phyloP scores from a whole-genome alignment of 2,113 vertebrate species.

The Morone chrysops region DNA sequence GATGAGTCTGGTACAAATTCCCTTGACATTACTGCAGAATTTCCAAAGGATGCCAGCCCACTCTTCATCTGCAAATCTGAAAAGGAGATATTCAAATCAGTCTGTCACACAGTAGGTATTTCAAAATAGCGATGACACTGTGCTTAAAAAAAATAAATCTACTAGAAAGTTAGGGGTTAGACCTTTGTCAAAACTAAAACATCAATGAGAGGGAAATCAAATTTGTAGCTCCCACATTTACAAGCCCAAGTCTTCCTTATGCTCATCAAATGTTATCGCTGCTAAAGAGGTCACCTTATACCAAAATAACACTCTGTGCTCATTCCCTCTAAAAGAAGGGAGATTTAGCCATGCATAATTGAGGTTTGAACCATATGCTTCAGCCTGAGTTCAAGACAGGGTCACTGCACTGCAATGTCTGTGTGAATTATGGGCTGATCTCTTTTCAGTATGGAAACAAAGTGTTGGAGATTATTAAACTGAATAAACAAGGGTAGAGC shows the following conservation, averaged over 20 bases:
- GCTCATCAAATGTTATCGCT: conserved; percentile 48
- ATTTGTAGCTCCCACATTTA: conserved; percentile 24
- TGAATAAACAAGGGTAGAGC: neutral
- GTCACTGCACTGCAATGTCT: conserved; percentile 43
- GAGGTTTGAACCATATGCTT: conserved; percentile 61
- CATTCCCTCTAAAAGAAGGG: conserved; percentile 57
- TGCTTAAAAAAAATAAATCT: conserved; percentile 7
- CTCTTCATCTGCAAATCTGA: conserved; percentile 57
- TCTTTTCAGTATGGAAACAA: conserved; percentile 15
- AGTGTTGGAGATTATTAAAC: neutral
- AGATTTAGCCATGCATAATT: conserved; percentile 65
- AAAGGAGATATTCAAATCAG: conserved; percentile 54
- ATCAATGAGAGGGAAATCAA: conserved; percentile 17
- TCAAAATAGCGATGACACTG: conserved; percentile 29
- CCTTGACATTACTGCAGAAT: conserved; percentile 52
- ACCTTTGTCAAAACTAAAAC: conserved; percentile 40
- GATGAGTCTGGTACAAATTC: conserved; percentile 51
- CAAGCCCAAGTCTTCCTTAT: conserved; percentile 21
- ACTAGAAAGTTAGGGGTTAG: neutral
- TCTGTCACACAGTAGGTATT: conserved; percentile 28
- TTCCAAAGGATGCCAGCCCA: conserved; percentile 49
- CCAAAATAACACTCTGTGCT: conserved; percentile 64
- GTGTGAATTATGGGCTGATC: conserved; percentile 30
- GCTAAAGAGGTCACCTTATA: conserved; percentile 71
- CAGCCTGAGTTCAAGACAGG: conserved; percentile 55